phyloP scores from a whole-genome alignment of 92 coral and sea anemone species.

The Porites rus region DNA sequence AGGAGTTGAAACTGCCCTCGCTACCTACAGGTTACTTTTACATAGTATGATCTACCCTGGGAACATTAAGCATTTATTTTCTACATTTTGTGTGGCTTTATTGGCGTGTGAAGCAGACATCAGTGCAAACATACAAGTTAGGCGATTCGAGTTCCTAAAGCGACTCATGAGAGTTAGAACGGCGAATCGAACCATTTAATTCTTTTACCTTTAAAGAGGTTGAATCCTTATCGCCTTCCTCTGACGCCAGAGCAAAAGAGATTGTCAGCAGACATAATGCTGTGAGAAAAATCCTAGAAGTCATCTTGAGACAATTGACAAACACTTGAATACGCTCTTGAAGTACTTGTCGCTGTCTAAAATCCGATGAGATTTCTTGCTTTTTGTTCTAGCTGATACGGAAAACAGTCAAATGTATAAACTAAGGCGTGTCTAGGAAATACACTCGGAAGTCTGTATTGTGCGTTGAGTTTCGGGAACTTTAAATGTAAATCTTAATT shows the following conservation, averaged over 20 bases:
- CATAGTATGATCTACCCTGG: slow-evolving; percentile 10
- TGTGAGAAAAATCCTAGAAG: slow-evolving; percentile 37
- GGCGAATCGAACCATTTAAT: neutral
- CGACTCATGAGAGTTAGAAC: neutral
- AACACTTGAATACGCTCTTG: slow-evolving; percentile 41
- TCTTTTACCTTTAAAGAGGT: slow-evolving; percentile 33
- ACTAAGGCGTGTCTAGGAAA: slow-evolving; percentile 34
- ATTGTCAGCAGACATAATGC: slow-evolving; percentile 32
- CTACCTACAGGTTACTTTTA: too few species aligned
- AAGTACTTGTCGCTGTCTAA: slow-evolving; percentile 19
- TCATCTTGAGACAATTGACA: slow-evolving; percentile 48
- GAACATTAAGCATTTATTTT: neutral
- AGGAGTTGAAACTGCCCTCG: too few species aligned
- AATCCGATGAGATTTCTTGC: neutral
- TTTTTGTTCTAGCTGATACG: neutral
- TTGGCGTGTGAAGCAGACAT: neutral
- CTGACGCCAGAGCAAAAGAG: slow-evolving; percentile 23
- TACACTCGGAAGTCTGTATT: slow-evolving; percentile 30
- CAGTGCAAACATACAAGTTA: neutral
- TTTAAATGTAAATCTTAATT: slow-evolving; percentile 44
- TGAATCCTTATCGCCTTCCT: neutral
- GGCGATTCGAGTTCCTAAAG: too few species aligned
- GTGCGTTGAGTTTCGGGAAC: slow-evolving; percentile 15
- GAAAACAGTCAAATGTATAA: neutral
- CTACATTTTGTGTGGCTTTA: neutral